Base-by-base conservation (phyloP, 2,113 vertebrate genomes). In the Carassius auratus region DNA sequence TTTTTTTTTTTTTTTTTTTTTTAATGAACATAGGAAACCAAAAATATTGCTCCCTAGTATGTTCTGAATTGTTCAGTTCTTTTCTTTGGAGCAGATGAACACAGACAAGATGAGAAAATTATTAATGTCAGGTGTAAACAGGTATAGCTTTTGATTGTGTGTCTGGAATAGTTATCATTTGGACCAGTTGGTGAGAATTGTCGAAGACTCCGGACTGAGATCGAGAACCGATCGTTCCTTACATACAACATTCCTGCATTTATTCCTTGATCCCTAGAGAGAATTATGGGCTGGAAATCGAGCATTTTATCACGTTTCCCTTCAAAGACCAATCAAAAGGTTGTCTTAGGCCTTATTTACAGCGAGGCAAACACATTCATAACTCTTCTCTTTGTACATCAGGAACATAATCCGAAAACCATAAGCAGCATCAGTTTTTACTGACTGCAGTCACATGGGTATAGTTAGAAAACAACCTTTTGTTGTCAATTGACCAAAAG, bases 241-340 rank as follows among this genome's bases (percentile, higher is more conserved):
- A 57, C 55, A 38, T 15, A 8, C 26, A n/a, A 30, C 78, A 64
- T 71, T 71, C 48, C 66, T 71, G 74, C 42, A 30, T 50, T 82
- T 36, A 76, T 86, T 14, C 48, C 38, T 23, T 36, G 6, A 21
- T 5, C n/a, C 42, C 42, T 30, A 9, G 21, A 80, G n/a, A 38
- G 57, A 4, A 9, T 15, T 26, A 26, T 26, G 33, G 36, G 36
- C 78, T 64, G 8, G 59, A 26, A 80, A 80, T 64, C 14, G 8
- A 45, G 77, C 77, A 80, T 80, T 80, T 80, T 80, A 80, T 80
- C 57, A 80, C 77, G 77, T 80, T 80, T 62, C 21, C 59, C 14
- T 23, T 80, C 59, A 26, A 38, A 78, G 61, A 64, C 77, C 62
- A 80, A 80, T 64, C n/a, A 64, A 23, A 64, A 23, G 8, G 21